These are phyloP conservation scores for Chrysolina americana DNA, from an alignment of 2,888 invertebrate genomes.

Conservation along the genomic window DNA sequence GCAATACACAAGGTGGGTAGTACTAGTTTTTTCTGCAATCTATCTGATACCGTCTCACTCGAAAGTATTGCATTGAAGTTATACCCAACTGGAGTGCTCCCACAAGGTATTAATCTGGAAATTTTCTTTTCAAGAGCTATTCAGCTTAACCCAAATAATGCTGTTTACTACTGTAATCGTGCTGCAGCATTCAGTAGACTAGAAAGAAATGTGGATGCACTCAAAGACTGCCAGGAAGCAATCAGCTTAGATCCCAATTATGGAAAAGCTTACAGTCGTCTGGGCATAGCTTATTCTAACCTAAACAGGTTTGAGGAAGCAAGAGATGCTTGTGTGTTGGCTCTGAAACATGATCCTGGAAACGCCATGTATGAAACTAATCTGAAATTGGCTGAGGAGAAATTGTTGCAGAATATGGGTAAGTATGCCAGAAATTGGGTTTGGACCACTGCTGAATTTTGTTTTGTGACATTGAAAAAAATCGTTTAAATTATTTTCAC, in stretches of 20 bases:
- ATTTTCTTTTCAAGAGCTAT: slow-evolving; percentile 80
- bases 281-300: slow-evolving; percentile 90
- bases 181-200: slow-evolving; percentile 96
- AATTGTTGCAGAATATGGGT: slow-evolving; percentile 54
- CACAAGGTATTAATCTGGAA: background rate
- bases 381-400: slow-evolving; percentile 85
- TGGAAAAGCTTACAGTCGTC: slow-evolving; percentile 94
- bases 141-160: slow-evolving; percentile 87
- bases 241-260: slow-evolving; percentile 91
- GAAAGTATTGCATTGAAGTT: no score
- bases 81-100: background rate
- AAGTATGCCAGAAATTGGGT: slow-evolving; percentile 11
- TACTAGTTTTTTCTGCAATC: background rate
- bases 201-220: slow-evolving; percentile 85
- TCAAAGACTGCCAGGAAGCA: slow-evolving; percentile 92
- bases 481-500: no score
- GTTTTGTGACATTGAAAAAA: no score
- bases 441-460: background rate
- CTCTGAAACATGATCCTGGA: slow-evolving; percentile 91
- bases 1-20: slow-evolving; percentile 79
- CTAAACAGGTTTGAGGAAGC: slow-evolving; percentile 88
- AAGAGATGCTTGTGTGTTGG: slow-evolving; percentile 87
- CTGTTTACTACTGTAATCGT: slow-evolving; percentile 97
- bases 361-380: slow-evolving; percentile 93
- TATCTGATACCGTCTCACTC: no score